Percentiles rank a stretch among this genome's conserved stretches.
Conservation (phyloP, 1,140 invertebrate species). For the Drosophila varians region DNA sequence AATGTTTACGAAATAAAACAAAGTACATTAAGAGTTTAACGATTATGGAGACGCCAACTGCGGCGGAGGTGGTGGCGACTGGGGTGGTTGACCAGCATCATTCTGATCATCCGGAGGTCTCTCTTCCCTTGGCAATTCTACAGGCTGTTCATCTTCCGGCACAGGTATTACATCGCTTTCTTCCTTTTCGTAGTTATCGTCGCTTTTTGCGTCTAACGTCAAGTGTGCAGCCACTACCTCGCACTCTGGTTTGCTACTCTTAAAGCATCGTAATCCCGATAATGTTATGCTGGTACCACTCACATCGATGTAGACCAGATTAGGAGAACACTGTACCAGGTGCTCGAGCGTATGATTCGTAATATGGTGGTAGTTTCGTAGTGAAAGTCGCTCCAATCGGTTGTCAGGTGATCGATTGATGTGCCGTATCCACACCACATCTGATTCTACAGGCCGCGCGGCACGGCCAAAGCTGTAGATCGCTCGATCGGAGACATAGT, state of each 20-base stretch:
- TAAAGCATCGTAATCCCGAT: constrained; percentile 85
- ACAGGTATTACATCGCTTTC: not conserved
- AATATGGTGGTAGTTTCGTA: constrained; percentile 86
- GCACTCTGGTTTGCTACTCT: constrained; percentile 84
- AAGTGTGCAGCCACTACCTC: constrained; percentile 84
- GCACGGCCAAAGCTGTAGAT: constrained; percentile 79
- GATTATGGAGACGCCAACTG: not conserved
- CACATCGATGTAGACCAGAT: constrained; percentile 86
- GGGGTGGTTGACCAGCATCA: constrained; percentile 1
- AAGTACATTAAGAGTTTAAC: not conserved
- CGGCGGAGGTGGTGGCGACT: constrained; percentile 1
- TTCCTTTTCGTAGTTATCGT: not conserved
- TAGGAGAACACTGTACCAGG: constrained; percentile 86
- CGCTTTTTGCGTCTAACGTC: constrained; percentile 5
- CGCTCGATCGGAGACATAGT: constrained; percentile 70
- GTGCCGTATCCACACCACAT: constrained; percentile 79
- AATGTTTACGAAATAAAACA: constrained; percentile 19
- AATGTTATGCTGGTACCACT: constrained; percentile 86
- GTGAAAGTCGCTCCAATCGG: constrained; percentile 76
- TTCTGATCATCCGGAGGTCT: not conserved
- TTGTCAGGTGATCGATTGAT: constrained; percentile 69
- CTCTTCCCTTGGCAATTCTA: constrained; percentile 3
- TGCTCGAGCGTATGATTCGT: constrained; percentile 87
- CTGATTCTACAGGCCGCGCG: constrained; percentile 61
- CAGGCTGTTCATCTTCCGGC: constrained; percentile 1